Conservation (phyloP, 2,888 invertebrate species). For the Leptopilina myrica region DNA sequence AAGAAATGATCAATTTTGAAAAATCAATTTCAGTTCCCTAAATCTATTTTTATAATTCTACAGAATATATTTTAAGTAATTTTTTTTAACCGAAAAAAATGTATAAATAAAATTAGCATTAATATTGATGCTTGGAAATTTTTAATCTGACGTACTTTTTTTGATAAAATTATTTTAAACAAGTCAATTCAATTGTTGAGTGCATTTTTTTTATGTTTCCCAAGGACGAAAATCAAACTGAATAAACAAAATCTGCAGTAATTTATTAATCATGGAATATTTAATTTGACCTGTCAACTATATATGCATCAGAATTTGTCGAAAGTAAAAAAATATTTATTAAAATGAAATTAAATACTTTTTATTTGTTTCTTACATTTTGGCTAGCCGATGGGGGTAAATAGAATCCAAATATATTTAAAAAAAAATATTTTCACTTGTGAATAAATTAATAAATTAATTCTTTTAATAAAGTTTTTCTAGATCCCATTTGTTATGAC, state of each 20-base stretch:
- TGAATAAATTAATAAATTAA: background rate
- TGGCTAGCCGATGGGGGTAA: background rate
- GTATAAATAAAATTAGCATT: background rate
- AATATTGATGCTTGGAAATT: conserved; percentile 5
- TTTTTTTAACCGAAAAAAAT: background rate
- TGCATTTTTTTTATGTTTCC: background rate
- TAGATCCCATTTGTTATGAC: conserved; percentile 67
- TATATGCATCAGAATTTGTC: background rate
- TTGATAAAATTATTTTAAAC: background rate
- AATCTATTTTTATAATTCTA: too few species aligned
- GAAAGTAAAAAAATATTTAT: background rate
- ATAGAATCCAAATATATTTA: background rate
- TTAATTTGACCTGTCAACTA: background rate
- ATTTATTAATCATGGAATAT: background rate
- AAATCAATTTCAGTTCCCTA: background rate
- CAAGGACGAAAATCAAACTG: background rate
- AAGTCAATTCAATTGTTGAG: background rate
- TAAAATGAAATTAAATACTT: background rate
- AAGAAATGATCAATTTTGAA: background rate
- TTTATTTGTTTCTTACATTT: background rate
- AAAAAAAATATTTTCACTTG: conserved; percentile 57
- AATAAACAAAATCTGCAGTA: background rate
- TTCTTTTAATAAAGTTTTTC: conserved; percentile 30
- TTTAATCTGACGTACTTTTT: background rate
- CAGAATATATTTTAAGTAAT: too few species aligned